phyloP scores from a whole-genome alignment of 2,797 vertebrate species.

The Tolypeutes matacus region DNA sequence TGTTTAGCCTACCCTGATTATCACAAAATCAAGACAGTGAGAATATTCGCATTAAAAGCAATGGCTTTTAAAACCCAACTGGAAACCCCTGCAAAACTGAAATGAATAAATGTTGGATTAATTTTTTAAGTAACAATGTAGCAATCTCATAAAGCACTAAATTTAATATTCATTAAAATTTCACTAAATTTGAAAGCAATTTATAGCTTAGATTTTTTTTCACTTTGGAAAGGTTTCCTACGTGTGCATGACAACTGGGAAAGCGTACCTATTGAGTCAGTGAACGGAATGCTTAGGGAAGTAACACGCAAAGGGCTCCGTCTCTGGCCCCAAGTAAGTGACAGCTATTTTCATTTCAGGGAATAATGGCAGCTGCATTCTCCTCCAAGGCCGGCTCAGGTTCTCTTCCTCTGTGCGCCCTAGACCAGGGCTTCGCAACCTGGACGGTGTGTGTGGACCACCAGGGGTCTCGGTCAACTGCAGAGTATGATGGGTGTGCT shows the following conservation, averaged over 20 bases:
- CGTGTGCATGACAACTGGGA: not conserved
- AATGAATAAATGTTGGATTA: not conserved
- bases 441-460: not conserved
- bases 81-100: not conserved
- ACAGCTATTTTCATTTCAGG: not conserved
- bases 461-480: not conserved
- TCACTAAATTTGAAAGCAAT: not conserved
- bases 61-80: not conserved
- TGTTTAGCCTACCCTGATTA: too few species aligned
- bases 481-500: not conserved
- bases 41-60: too few species aligned
- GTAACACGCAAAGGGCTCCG: not conserved
- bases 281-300: not conserved
- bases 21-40: too few species aligned
- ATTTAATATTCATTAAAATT: not conserved
- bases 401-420: not conserved
- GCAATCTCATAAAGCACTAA: not conserved
- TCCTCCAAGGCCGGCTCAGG: not conserved
- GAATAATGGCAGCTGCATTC: not conserved
- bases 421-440: not conserved
- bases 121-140: not conserved
- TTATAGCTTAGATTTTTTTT: not conserved
- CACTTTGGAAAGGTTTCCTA: not conserved
- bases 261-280: not conserved
- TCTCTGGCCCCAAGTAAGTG: not conserved